Conservation (phyloP, 2,888 invertebrate species). For the Disparrhopalites patrizii region DNA sequence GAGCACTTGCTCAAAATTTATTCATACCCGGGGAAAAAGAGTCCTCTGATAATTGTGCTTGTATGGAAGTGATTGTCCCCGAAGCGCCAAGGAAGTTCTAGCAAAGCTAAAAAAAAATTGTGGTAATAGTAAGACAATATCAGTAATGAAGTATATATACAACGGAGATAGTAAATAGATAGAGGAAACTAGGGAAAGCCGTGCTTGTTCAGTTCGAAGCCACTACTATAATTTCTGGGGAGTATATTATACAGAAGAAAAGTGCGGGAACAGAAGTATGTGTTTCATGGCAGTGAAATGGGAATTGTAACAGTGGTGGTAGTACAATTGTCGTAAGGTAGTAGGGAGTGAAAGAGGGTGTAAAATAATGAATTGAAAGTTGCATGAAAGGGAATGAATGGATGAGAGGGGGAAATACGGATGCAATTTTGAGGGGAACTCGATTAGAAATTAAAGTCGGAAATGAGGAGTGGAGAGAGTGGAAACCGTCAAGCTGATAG, state of each 20-base stretch:
- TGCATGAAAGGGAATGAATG: conserved; percentile 23
- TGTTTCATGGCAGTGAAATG: not conserved
- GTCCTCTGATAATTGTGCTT: no score
- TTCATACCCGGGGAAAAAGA: no score
- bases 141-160: no score
- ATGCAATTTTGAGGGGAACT: conserved; percentile 22
- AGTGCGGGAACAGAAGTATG: no score
- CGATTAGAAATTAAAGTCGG: conserved; percentile 26
- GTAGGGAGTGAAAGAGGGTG: conserved; percentile 17
- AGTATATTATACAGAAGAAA: not conserved
- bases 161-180: not conserved
- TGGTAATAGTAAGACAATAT: no score
- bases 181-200: not conserved
- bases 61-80: no score
- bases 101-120: no score
- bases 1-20: no score
- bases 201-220: no score
- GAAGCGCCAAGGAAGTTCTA: no score
- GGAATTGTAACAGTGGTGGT: conserved; percentile 2
- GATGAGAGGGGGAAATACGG: conserved; percentile 10
- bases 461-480: conserved; percentile 24
- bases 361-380: conserved; percentile 23
- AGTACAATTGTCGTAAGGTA: no score
- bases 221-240: no score
- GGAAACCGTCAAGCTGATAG: conserved; percentile 23